These are phyloP conservation scores for Aporophyla nigra DNA, from an alignment of 2,888 invertebrate genomes.

Conservation along the genomic window DNA sequence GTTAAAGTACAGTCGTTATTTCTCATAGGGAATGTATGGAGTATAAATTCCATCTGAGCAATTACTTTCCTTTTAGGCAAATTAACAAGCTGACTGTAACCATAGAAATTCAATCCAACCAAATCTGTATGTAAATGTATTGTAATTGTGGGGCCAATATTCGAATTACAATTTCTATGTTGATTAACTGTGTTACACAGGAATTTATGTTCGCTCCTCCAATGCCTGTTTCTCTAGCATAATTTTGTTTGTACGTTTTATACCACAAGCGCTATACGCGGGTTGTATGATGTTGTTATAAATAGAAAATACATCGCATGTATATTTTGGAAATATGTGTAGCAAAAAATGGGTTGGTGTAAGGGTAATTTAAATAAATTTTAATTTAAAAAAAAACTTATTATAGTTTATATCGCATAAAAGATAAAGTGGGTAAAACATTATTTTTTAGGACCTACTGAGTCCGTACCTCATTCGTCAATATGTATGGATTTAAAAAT, in stretches of 20 bases:
- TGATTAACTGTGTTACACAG: slow-evolving; percentile 81
- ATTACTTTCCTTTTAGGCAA: slow-evolving; percentile 89
- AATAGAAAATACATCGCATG: slow-evolving; percentile 48
- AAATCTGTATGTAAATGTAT: slow-evolving; percentile 89
- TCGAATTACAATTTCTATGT: slow-evolving; percentile 86
- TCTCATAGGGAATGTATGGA: slow-evolving; percentile 68
- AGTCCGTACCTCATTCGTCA: no score
- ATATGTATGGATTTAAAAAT: no score
- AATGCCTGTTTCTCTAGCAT: slow-evolving; percentile 80
- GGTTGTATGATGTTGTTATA: slow-evolving; percentile 63
- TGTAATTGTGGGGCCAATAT: slow-evolving; percentile 87
- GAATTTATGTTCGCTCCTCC: slow-evolving; percentile 77
- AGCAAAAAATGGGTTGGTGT: slow-evolving; percentile 25
- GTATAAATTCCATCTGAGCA: slow-evolving; percentile 81
- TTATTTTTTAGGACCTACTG: no score
- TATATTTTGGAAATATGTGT: slow-evolving; percentile 31
- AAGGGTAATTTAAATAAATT: no score
- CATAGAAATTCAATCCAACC: slow-evolving; percentile 86
- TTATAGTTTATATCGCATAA: background rate
- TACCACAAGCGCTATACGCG: slow-evolving; percentile 60
- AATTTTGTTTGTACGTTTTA: slow-evolving; percentile 81
- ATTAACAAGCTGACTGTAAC: slow-evolving; percentile 86
- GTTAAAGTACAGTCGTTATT: slow-evolving; percentile 60
- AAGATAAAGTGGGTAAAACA: no score
- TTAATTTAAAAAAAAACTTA: no score